phyloP scores from a whole-genome alignment of 1,140 invertebrate genomes.

The Drosophila kurseongensis region DNA sequence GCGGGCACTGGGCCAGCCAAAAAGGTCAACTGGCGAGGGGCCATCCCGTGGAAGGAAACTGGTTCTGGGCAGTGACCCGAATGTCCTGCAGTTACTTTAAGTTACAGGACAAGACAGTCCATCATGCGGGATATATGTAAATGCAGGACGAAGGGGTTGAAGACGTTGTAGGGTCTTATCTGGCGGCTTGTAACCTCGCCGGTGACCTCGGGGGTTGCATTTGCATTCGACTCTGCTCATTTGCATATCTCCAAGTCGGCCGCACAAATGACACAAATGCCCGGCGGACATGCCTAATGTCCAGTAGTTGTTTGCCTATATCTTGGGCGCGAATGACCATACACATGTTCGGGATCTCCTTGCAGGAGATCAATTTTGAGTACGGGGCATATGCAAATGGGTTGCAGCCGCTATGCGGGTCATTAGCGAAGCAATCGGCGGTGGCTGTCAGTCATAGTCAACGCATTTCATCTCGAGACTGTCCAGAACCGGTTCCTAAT shows the following conservation, averaged over 20 bases:
- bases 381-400: slow-evolving; percentile 50
- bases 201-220: slow-evolving; percentile 66
- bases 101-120: slow-evolving; percentile 57
- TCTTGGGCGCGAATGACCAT: slow-evolving; percentile 49
- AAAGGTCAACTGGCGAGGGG: slow-evolving; percentile 19
- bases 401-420: slow-evolving; percentile 54
- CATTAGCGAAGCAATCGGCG: slow-evolving; percentile 33
- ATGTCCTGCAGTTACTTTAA: slow-evolving; percentile 73
- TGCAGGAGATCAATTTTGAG: slow-evolving; percentile 45
- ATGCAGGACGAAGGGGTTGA: slow-evolving; percentile 42
- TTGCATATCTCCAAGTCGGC: slow-evolving; percentile 53
- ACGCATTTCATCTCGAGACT: slow-evolving; percentile 35
- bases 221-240: slow-evolving; percentile 39
- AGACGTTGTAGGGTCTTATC: slow-evolving; percentile 26
- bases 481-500: slow-evolving; percentile 78
- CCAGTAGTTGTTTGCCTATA: slow-evolving; percentile 49
- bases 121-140: slow-evolving; percentile 65
- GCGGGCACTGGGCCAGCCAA: slow-evolving; percentile 15
- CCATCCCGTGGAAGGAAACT: slow-evolving; percentile 60
- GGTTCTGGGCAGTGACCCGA: slow-evolving; percentile 72
- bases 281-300: slow-evolving; percentile 43
- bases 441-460: slow-evolving; percentile 48
- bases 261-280: slow-evolving; percentile 42
- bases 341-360: slow-evolving; percentile 38
- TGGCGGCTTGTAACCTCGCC: slow-evolving; percentile 52